Conservation (phyloP, 2,888 invertebrate genomes). For the Xestoiulus laeticollis region DNA sequence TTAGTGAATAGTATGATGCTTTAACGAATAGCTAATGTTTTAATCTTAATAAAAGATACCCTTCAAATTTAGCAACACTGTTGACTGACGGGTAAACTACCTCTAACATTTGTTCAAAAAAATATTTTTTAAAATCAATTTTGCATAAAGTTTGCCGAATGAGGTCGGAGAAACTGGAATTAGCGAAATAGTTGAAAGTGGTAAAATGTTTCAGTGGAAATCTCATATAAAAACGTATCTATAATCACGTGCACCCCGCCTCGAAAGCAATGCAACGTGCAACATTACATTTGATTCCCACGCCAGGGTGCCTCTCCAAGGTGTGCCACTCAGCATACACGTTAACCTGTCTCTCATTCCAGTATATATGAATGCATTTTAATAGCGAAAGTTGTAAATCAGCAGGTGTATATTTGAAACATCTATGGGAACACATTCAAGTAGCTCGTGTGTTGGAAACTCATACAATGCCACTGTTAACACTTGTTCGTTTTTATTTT, state of each 20-base stretch:
- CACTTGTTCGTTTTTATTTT: neutral
- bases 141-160: neutral
- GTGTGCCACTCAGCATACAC: neutral
- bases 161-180: neutral
- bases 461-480: conserved; percentile 10
- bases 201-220: conserved; percentile 2
- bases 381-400: neutral
- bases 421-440: conserved; percentile 18
- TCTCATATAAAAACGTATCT: neutral
- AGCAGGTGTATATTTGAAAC: neutral
- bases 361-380: neutral
- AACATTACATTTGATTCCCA: neutral
- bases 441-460: neutral
- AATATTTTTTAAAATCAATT: neutral
- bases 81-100: neutral
- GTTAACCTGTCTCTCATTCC: neutral
- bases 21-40: too few relatives aligned
- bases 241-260: neutral
- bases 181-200: neutral
- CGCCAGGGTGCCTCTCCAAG: neutral
- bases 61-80: neutral
- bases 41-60: too few relatives aligned
- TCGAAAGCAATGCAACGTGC: neutral
- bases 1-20: too few relatives aligned
- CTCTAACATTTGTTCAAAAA: neutral